Evolutionary conservation across 2,113 vertebrate species (phyloP), one percentile per base, ranked within the genome.

Genomic region (Tyto alba): DNA sequence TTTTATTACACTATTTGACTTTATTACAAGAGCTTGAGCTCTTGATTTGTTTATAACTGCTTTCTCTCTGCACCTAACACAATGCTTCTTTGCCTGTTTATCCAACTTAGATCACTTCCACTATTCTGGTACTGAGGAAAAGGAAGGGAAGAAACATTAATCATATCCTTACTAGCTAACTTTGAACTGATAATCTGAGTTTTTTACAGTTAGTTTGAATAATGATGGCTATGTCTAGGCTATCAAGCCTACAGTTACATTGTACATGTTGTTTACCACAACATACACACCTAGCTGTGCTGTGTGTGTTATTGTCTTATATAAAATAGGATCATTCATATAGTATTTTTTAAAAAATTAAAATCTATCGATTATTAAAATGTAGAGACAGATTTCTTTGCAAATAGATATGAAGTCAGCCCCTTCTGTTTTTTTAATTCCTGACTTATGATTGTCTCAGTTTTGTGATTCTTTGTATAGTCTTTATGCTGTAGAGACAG

Each of bases 71-170:
- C 30, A 60, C 45, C 23, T 80, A 77, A 84, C 63, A 88, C 21
- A 90, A 88, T 47, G 67, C 41, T 90, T 8, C 41, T 71, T 45
- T 74, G n/a, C 45, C 19, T 94, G 82, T 94, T 95, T 93, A 90
- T 86, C n/a, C 75, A 88, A 47, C 34, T 93, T 86, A 87, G 50
- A 94, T 82, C 83, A 87, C 7, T 89, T 74, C 90, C 80, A 93
- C 52, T 91, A 74, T 91, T 78, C 48, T 56, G 34, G 29, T 87
- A 81, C 23, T 27, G 38, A 92, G 94, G 76, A 97, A 97, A 95
- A 95, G 92, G 90, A 95, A 94, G 82, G 62, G 92, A 86, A 92
- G 83, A 95, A 91, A 93, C 80, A 91, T 92, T 93, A 93, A 96
- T 91, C 93, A 91, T 67, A 95, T 87, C 93, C 94, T 95, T 85